Percentiles rank a stretch among this genome's conserved stretches.
Evolutionary conservation across 2,113 vertebrate genomes (phyloP).

Genomic region (Diphyllodes magnificus): DNA sequence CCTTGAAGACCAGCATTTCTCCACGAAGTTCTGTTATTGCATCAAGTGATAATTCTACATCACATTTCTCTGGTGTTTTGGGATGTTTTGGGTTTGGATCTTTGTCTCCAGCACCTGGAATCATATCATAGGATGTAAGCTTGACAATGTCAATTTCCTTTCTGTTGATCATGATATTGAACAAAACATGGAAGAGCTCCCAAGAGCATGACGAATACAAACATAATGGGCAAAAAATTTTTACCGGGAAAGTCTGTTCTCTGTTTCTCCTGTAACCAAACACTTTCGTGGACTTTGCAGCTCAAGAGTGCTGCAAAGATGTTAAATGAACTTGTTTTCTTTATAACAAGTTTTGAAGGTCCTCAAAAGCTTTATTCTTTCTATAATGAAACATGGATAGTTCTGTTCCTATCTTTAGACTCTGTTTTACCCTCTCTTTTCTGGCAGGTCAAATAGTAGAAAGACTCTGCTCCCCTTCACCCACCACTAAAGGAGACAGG

Average conservation of each 20-base stretch:
- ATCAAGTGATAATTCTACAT: conserved; percentile 80
- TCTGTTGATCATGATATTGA: background rate
- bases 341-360: background rate
- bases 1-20: conserved; percentile 89
- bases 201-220: background rate
- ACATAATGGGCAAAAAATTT: background rate
- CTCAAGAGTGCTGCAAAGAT: background rate
- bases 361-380: background rate
- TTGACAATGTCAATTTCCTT: background rate
- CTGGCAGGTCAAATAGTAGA: background rate
- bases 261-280: background rate
- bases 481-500: background rate
- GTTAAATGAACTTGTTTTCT: background rate
- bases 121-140: background rate
- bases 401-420: background rate
- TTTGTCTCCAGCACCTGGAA: conserved; percentile 66
- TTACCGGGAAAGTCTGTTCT: background rate
- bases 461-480: rapidly evolving
- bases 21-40: conserved; percentile 86
- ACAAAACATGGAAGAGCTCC: background rate
- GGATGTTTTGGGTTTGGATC: conserved; percentile 75
- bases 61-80: conserved; percentile 86
- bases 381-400: background rate
- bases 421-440: background rate
- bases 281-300: background rate